These are phyloP conservation scores for Neogobius melanostomus DNA, from an alignment of 2,113 vertebrate genomes.

Conservation along the genomic window DNA sequence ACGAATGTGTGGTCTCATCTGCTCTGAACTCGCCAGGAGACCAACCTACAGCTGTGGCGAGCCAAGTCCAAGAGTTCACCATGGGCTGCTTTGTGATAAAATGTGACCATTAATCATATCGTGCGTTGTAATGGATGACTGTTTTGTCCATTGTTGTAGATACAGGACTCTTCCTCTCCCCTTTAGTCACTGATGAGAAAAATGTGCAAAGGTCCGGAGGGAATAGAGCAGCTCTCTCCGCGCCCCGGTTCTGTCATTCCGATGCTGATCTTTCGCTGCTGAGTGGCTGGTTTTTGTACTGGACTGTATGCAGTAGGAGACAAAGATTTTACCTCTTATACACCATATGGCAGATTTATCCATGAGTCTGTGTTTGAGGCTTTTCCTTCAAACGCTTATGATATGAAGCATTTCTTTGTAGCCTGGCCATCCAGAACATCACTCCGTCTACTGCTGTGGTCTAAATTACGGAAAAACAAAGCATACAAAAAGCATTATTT, in stretches of 20 bases:
- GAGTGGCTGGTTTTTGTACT: constrained; percentile 39
- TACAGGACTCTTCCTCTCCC: constrained; percentile 21
- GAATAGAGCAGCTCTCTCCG: constrained; percentile 8
- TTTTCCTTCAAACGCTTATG: not conserved
- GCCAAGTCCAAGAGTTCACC: constrained; percentile 17
- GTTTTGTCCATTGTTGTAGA: constrained; percentile 42
- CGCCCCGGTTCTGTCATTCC: constrained; percentile 31
- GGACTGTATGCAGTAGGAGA: constrained; percentile 61
- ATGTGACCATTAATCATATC: constrained; percentile 36
- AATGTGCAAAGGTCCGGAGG: constrained; percentile 11
- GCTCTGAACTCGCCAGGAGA: constrained; percentile 13
- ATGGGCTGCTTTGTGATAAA: constrained; percentile 8
- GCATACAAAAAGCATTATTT: no score
- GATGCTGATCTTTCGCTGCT: constrained; percentile 23
- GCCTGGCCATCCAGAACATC: not conserved
- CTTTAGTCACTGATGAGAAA: constrained; percentile 13
- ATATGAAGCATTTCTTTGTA: constrained; percentile 6
- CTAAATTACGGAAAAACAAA: not conserved
- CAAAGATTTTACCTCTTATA: constrained; percentile 61
- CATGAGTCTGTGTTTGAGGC: constrained; percentile 21
- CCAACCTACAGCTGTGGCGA: constrained; percentile 27
- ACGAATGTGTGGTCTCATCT: constrained; percentile 52
- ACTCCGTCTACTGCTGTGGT: not conserved
- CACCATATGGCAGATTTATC: constrained; percentile 47
- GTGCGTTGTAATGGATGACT: constrained; percentile 9